Evolutionary conservation across 2,888 invertebrate species (phyloP).

Genomic region (Eilema caniola): DNA sequence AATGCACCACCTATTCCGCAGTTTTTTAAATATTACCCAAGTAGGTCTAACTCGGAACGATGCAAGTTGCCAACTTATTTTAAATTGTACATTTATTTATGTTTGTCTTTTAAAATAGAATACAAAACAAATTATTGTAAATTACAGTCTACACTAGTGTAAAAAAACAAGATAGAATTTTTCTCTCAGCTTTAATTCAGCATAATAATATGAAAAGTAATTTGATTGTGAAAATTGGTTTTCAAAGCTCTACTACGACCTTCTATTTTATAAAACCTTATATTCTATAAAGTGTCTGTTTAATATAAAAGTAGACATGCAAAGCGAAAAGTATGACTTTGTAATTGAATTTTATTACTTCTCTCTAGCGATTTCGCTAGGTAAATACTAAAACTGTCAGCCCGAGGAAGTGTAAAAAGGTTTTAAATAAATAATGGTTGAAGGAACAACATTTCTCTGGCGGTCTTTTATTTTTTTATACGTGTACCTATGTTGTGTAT

Average conservation of each 20-base stretch:
- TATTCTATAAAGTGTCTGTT: slow-evolving; percentile 6
- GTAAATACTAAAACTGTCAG: slow-evolving; percentile 28
- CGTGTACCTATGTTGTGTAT: neutral
- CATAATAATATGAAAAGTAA: neutral
- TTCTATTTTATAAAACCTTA: neutral
- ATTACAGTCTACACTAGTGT: neutral
- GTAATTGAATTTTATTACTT: slow-evolving; percentile 30
- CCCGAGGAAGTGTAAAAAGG: slow-evolving; percentile 22
- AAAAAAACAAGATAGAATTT: neutral
- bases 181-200: neutral
- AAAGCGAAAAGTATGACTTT: slow-evolving; percentile 17
- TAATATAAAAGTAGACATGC: slow-evolving; percentile 13
- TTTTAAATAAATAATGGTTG: slow-evolving; percentile 25
- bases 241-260: neutral
- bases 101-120: neutral
- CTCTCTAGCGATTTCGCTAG: slow-evolving; percentile 19
- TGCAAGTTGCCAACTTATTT: neutral
- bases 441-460: slow-evolving; percentile 18
- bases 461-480: slow-evolving; percentile 15
- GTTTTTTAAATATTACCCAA: too few relatives aligned
- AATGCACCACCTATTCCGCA: too few relatives aligned
- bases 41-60: neutral
- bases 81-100: neutral
- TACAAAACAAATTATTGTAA: neutral
- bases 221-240: slow-evolving; percentile 4